phyloP scores from a whole-genome alignment of 2,113 vertebrate species.

The Tyto alba region DNA sequence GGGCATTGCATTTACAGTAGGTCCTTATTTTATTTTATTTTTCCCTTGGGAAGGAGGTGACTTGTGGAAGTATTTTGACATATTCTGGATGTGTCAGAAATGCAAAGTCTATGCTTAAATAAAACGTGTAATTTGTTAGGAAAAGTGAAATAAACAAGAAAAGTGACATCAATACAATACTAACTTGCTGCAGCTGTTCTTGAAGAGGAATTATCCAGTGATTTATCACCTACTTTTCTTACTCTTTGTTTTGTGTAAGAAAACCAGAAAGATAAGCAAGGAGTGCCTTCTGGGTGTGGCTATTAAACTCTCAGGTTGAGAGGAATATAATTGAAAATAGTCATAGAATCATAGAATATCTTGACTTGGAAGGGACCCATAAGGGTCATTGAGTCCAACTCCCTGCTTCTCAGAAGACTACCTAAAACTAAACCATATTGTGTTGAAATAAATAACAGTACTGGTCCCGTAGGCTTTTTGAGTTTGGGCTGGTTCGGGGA shows the following conservation, averaged over 20 bases:
- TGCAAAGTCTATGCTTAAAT: background rate
- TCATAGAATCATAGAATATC: background rate
- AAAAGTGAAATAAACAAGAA: background rate
- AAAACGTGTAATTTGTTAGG: background rate
- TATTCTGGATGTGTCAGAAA: background rate
- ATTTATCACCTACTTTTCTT: background rate
- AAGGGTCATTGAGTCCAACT: background rate
- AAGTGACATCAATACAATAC: background rate
- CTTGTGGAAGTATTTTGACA: background rate
- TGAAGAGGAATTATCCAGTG: background rate
- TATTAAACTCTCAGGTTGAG: background rate
- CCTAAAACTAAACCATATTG: background rate
- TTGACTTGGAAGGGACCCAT: background rate
- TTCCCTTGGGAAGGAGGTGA: background rate
- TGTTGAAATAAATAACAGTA: background rate
- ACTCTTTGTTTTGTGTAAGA: background rate
- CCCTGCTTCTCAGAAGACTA: background rate
- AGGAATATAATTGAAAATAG: background rate
- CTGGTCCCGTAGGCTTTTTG: rapidly evolving
- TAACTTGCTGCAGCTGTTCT: background rate
- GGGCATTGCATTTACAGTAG: background rate
- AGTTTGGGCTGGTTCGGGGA: background rate
- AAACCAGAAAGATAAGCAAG: background rate
- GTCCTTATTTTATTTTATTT: background rate
- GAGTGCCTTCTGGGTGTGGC: background rate